Evolutionary conservation across 2,113 vertebrate genomes (phyloP).

Genomic region (Spizaetus ornatus): DNA sequence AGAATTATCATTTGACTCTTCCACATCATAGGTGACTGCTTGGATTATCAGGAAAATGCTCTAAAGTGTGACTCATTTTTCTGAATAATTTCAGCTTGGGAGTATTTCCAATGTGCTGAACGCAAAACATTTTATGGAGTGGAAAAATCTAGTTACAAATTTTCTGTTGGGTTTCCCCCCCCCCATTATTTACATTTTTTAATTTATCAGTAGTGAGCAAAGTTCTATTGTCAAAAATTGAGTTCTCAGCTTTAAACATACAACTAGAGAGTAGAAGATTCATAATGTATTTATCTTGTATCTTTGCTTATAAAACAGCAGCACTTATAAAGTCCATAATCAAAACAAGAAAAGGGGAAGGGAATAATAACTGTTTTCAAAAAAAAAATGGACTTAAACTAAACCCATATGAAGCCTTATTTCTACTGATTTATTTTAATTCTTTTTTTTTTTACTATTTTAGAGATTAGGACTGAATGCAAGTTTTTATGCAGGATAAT

Average conservation of each 20-base stretch:
- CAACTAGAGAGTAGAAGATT: neutral
- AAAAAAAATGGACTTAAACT: neutral
- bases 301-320: neutral
- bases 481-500: neutral
- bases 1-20: neutral
- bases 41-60: neutral
- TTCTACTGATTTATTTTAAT: neutral
- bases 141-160: neutral
- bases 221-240: neutral
- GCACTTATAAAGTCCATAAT: neutral
- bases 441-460: neutral
- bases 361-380: neutral
- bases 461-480: neutral
- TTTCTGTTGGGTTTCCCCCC: neutral
- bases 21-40: no score
- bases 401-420: neutral
- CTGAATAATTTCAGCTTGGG: neutral
- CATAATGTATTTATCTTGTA: neutral
- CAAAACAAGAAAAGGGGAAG: neutral
- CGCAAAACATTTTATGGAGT: neutral
- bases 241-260: neutral
- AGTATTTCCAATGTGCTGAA: neutral
- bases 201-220: neutral
- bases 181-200: neutral
- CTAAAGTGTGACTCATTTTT: neutral